phyloP scores from a whole-genome alignment of 2,888 invertebrate genomes.

The Pterobdella sp. region DNA sequence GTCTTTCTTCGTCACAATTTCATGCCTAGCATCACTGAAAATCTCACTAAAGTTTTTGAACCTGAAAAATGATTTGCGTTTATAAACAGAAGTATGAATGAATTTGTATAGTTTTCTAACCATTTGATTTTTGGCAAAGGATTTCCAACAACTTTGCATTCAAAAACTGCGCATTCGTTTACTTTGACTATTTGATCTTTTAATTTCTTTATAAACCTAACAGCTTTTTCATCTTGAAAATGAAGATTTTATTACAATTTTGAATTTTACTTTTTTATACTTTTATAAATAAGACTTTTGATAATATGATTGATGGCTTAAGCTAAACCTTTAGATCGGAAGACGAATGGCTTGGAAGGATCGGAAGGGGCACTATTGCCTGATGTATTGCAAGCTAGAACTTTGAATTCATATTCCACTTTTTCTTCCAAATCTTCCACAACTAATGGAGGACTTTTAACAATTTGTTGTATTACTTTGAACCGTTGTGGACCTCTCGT shows the following conservation, averaged over 20 bases:
- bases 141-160: constrained; percentile 44
- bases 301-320: background rate
- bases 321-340: constrained; percentile 18
- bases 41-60: constrained; percentile 47
- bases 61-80: constrained; percentile 26
- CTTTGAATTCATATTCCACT: constrained; percentile 80
- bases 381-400: constrained; percentile 77
- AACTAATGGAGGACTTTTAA: constrained; percentile 45
- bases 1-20: constrained; percentile 68
- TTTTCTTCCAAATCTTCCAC: constrained; percentile 66
- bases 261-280: background rate
- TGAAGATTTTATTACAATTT: constrained; percentile 16
- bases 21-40: constrained; percentile 60
- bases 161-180: constrained; percentile 44
- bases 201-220: constrained; percentile 44
- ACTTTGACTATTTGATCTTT: constrained; percentile 42
- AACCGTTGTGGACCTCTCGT: constrained; percentile 65
- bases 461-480: constrained; percentile 77
- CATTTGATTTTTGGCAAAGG: constrained; percentile 48
- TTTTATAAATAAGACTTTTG: background rate
- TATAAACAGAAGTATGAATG: too few species aligned
- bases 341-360: constrained; percentile 39
- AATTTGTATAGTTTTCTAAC: too few species aligned
- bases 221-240: constrained; percentile 40
- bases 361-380: constrained; percentile 84